Evolutionary conservation across 2,113 vertebrate genomes (phyloP).

Genomic region (Nesogale talazaci): DNA sequence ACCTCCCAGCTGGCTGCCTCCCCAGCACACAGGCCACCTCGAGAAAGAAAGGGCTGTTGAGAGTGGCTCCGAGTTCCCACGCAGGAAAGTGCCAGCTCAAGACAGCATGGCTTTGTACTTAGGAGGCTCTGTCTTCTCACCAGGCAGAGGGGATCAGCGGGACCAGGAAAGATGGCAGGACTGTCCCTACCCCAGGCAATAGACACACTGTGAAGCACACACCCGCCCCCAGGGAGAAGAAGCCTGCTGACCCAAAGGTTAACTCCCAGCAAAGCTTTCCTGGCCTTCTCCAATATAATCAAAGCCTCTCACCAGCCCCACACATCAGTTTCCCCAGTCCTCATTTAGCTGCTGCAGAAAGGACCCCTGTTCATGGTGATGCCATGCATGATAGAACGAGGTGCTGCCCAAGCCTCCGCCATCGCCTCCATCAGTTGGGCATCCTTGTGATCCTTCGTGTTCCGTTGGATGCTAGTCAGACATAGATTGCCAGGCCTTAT

Average conservation of each 20-base stretch:
- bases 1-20: constrained; percentile 51
- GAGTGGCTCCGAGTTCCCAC: constrained; percentile 67
- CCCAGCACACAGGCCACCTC: constrained; percentile 16
- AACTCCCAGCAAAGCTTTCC: not conserved
- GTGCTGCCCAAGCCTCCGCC: not conserved
- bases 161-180: not conserved
- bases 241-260: no score
- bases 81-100: constrained; percentile 60
- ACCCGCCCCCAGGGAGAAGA: not conserved
- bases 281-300: not conserved
- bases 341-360: not conserved
- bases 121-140: constrained; percentile 49
- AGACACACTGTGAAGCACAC: not conserved
- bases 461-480: not conserved
- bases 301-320: not conserved
- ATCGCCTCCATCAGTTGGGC: not conserved
- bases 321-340: not conserved
- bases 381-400: not conserved
- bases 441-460: not conserved
- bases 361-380: not conserved
- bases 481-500: not conserved
- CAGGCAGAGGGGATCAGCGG: not conserved
- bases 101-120: constrained; percentile 65
- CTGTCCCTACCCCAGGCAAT: not conserved
- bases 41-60: constrained; percentile 69